Base-by-base conservation (phyloP, 1,140 invertebrate genomes). In the Lasaia peninsularis region DNA sequence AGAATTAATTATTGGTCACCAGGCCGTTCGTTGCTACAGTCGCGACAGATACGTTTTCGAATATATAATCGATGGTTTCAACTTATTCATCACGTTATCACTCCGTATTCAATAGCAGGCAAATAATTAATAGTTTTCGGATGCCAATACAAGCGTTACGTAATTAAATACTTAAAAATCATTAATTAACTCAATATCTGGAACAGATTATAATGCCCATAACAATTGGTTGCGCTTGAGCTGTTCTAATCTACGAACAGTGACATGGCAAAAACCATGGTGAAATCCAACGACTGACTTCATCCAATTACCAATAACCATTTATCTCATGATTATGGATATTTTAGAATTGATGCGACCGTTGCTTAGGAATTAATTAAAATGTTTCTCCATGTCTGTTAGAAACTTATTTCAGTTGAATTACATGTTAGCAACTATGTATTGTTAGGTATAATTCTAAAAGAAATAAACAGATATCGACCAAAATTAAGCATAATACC, bases 321-420 rank as follows among this genome's bases (percentile, higher is more conserved):
- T 80, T 85, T 85, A 86, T 80, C 73, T 78, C 71, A 80, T 78
- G 73, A 84, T 84, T 79, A 75, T 78, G 72, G 69, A 79, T 71
- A 62, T 71, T 74, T 67, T 66, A 60, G 49, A 67, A 70, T 18
- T 18, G 16, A 40, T 35, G 12, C 9, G 18, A 50, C 57, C 49
- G 51, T 52, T 37, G 10, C 28, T 32, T 52, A 35, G 52, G 31
- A 58, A 58, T 18, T 58, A 64, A 56, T 60, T 64, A 52, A 54
- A 48, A 44, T 44, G n/a, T 16, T 16, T 34, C 33, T n/a, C n/a
- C n/a, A n/a, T n/a, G n/a, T n/a, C n/a, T n/a, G n/a, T n/a, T n/a
- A n/a, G n/a, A n/a, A n/a, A n/a, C n/a, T n/a, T n/a, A n/a, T n/a
- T n/a, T n/a, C n/a, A n/a, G n/a, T n/a, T n/a, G n/a, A n/a, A n/a